These are phyloP conservation scores for Aphelocoma californica DNA, from an alignment of 2,797 vertebrate species.

Conservation along the genomic window DNA sequence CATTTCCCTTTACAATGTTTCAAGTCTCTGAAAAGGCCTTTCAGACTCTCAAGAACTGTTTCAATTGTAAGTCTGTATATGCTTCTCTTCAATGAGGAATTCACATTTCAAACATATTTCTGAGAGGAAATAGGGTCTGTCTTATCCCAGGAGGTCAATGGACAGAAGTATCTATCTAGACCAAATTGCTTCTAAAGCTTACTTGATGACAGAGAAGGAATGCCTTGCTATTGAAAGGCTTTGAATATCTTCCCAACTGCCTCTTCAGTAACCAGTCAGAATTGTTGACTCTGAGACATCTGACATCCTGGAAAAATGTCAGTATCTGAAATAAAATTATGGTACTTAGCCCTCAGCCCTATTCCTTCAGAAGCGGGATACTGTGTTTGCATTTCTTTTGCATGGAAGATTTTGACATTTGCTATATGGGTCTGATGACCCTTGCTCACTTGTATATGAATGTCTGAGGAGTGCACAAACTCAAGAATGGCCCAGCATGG, in stretches of 20 bases:
- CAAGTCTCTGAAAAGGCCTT: conserved; percentile 55
- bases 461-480: background rate
- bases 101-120: conserved; percentile 58
- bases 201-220: conserved; percentile 34
- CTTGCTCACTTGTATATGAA: background rate
- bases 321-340: conserved; percentile 49
- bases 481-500: background rate
- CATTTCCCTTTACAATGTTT: conserved; percentile 12
- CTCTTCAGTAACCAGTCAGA: conserved; percentile 46
- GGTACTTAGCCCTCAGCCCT: conserved; percentile 24
- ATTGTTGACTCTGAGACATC: conserved; percentile 46
- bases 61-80: conserved; percentile 25
- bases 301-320: conserved; percentile 26
- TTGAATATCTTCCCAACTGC: conserved; percentile 42
- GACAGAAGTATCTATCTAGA: conserved; percentile 50
- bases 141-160: conserved; percentile 28
- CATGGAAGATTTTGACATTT: conserved; percentile 48
- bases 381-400: conserved; percentile 21
- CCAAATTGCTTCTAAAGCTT: conserved; percentile 40
- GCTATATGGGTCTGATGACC: background rate
- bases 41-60: conserved; percentile 7
- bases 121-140: conserved; percentile 6
- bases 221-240: conserved; percentile 26
- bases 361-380: conserved; percentile 4
- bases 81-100: conserved; percentile 26